Evolutionary conservation across 2,113 vertebrate species (phyloP), one percentile per base, ranked within the genome.

Genomic region (Saguinus midas): DNA sequence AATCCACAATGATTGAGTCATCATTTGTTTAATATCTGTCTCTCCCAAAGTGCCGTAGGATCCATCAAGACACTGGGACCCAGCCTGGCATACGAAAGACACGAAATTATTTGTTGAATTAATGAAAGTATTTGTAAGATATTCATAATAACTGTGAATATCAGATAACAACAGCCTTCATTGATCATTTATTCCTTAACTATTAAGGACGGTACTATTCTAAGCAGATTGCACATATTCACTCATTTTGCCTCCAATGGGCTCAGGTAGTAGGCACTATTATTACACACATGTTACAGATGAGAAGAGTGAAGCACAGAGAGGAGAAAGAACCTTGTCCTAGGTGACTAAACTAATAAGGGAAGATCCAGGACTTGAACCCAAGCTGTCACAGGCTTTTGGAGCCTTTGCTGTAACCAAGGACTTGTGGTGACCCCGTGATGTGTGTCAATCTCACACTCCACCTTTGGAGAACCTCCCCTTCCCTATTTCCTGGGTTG

Each of bases 1-100:
- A 0, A 9, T 16, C 37, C 25, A 32, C 35, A 8, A 25, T 1
- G 3, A 25, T 0, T 20, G 18, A 5, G 21, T 8, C 3, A 14
- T 78, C 6, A 11, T 66, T 37, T 40, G 52, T 37, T 57, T 32
- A 55, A 75, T 16, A 48, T 29, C 43, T 8, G 0, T n/a, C 68
- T 84, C 27, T 89, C 27, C 68, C 11, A 32, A 6, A 0, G 0
- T 27, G 18, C 50, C 5, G 1, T 18, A 17, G n/a, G 40, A 73
- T 37, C 75, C 43, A 5, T 50, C 32, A 21, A 68, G 37, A 76
- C 40, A 50, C 12, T 37, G 40, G 66, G 78, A 14, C 0, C 57
- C 57, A n/a, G 57, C 32, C 32, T 12, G 11, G 52, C 52, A n/a
- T 9, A 16, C 0, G 9, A n/a, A 37, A 81, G 40, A 18, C 16